Base-by-base conservation (phyloP, 1,140 invertebrate genomes). In the Meloidogyne floridensis region DNA sequence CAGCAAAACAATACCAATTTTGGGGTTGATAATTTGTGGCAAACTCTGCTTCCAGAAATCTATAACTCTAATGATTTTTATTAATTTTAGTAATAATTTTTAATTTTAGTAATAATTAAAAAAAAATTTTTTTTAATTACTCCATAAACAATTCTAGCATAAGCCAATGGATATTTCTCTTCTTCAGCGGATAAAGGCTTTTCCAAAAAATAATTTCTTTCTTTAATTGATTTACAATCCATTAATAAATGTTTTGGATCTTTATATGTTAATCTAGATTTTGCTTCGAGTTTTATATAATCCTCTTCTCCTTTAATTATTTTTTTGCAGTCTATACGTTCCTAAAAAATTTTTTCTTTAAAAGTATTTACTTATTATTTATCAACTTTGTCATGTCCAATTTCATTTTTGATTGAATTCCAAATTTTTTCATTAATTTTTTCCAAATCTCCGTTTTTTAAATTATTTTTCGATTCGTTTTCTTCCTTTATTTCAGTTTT, bases 1-100 rank as follows among this genome's bases (percentile, higher is more conserved):
- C 70, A 10, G 81, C 18, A 75, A 65, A 82, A 65, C 81, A 82
- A 53, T 82, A 82, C 13, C 32, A 82, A 53, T 82, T 82, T 56
- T 74, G 56, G 15, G 81, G 81, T n/a, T 54, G 65, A 69, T 82
- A 82, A 10, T 20, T 70, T 42, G 81, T 70, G 8, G 81, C 81
- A 69, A 82, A 18, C n/a, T 82, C 81, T 43, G 56, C 53, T 72
- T 82, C 81, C n/a, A 82, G 8, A 13, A 82, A 83, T 0, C 15
- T 13, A 13, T 83, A 82, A 65, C 82, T 80, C 81, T 80, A 20
- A 20, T 20, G 20, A 20, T 20, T 20, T 20, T 20, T 20, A 20
- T 53, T 69, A 9, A n/a, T n/a, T n/a, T n/a, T n/a, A n/a, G n/a
- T n/a, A n/a, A n/a, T n/a, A n/a, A n/a, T n/a, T n/a, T n/a, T n/a